A percentile compares a stretch with the other conserved stretches of the same genome.
Conservation (phyloP, 2,888 invertebrate species). For the Alcis repandata region DNA sequence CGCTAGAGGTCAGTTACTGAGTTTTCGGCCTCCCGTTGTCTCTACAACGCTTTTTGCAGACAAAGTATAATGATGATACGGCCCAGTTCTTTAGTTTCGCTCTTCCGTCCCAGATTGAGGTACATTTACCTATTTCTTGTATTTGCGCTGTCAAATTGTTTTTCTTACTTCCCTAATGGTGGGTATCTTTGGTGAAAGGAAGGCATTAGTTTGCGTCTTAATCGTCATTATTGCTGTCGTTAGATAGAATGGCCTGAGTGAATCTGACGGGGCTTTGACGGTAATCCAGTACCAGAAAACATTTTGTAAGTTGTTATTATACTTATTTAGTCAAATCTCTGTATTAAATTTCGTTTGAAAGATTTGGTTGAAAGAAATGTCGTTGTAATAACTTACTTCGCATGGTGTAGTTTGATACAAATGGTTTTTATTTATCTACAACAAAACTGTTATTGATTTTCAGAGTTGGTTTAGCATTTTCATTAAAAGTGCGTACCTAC, state of each 20-base stretch:
- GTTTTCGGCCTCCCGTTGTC: slow-evolving; percentile 61
- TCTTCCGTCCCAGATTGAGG: slow-evolving; percentile 42
- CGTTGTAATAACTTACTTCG: no score
- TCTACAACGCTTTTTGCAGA: slow-evolving; percentile 72
- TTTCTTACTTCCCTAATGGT: slow-evolving; percentile 35
- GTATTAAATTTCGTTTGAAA: no score
- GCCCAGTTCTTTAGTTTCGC: slow-evolving; percentile 55
- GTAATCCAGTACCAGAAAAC: neutral
- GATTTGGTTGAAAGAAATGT: no score
- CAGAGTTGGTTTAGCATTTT: no score
- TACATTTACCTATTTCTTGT: slow-evolving; percentile 37
- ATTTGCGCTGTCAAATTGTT: slow-evolving; percentile 40
- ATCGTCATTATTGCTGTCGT: slow-evolving; percentile 36
- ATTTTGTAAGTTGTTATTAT: neutral
- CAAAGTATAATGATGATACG: slow-evolving; percentile 64
- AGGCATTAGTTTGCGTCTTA: slow-evolving; percentile 39
- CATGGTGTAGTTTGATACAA: no score
- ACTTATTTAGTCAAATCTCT: neutral
- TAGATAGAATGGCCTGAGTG: slow-evolving; percentile 26
- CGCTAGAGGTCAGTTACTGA: slow-evolving; percentile 26
- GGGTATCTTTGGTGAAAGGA: slow-evolving; percentile 33
- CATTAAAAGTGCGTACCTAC: no score
- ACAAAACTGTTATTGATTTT: no score
- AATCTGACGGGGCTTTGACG: slow-evolving; percentile 10
- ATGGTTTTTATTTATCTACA: no score